Base-by-base conservation (phyloP, 92 coral and sea anemone genomes). In the Bergia sp. region DNA sequence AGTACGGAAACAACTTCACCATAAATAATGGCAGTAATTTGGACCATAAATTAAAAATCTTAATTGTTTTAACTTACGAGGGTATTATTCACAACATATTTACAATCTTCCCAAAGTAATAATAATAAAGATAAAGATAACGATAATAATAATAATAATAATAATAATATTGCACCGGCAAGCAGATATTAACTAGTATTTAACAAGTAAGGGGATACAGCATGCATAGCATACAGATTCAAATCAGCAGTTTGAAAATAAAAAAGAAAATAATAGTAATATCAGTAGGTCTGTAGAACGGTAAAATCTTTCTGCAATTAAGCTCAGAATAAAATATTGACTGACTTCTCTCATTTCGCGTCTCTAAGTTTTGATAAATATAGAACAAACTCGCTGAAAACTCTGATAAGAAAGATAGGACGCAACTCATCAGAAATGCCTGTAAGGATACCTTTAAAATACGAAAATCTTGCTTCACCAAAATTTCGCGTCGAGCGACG, bases 341-440 rank as follows among this genome's bases (percentile, higher is more conserved):
- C 73, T 47, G 9, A 67, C 78, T 7, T 45, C 87, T 91, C 88
- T 86, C 74, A 89, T 89, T 85, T 89, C 89, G 67, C 18, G n/a
- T 86, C 87, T 79, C 58, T 79, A 47, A 81, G 84, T 58, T 75
- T 72, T 72, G 80, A 86, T 89, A 91, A 91, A 91, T 86, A 91
- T 66, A 89, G 50, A 66, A 36, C 42, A 64, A 20, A 84, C 29
- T 65, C 4, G 49, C 21, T 37, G 23, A 37, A 23, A 58, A 72
- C n/a, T 15, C 67, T 72, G 78, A 18, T 43, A 16, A 29, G 44
- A 45, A 13, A 67, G 15, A 16, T 41, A 3, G 40, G 3, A 57
- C 57, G 45, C 10, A 38, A 20, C 73, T 81, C 47, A 81, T 11
- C 41, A 64, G 53, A 40, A 39, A 42, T 39, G 37, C 53, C 18